Base-by-base conservation (phyloP, 2,888 invertebrate species). In the Tenthredo mesomela region DNA sequence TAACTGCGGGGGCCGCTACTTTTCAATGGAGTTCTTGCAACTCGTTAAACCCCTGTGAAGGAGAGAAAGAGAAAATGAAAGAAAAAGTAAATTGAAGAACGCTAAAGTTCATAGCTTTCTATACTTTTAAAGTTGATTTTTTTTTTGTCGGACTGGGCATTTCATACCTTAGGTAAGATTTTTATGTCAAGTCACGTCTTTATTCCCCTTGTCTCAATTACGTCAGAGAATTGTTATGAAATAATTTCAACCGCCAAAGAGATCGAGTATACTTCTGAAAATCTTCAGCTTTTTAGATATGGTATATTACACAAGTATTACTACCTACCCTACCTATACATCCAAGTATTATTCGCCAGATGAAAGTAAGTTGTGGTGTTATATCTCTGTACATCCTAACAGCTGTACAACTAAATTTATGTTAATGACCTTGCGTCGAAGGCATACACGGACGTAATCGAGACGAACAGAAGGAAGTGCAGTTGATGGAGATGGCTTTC, bases 401-500 rank as follows among this genome's bases (percentile, higher is more conserved):
- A 80, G 58, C 61, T 80, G 80, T 80, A 80, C 37, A 61, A 80
- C 37, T 80, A 25, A 61, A 80, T 80, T 84, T 77, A 43, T 67
- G 84, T 80, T 84, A 85, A 87, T 86, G 87, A 87, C 86, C 86
- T 75, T 84, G 87, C 85, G 84, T 78, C 86, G 84, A 78, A 77
- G 84, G 70, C 86, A 86, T 87, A 40, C 75, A 37, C 61, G 83
- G 33, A 86, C 85, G 77, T 77, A 84, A 84, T 84, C 54, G 82
- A 87, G 87, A 58, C 50, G 77, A 82, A 75, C 83, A 86, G 87
- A 85, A 47, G 85, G 88, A 89, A 87, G 86, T 88, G 87, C 78
- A 25, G 85, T 61, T 85, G 85, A 82, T 47, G 86, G 84, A 86
- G 85, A 87, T 85, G 88, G 87, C 88, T 89, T 89, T 89, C 89